phyloP scores from a whole-genome alignment of 1,140 invertebrate species.

The Drosophila orosa region DNA sequence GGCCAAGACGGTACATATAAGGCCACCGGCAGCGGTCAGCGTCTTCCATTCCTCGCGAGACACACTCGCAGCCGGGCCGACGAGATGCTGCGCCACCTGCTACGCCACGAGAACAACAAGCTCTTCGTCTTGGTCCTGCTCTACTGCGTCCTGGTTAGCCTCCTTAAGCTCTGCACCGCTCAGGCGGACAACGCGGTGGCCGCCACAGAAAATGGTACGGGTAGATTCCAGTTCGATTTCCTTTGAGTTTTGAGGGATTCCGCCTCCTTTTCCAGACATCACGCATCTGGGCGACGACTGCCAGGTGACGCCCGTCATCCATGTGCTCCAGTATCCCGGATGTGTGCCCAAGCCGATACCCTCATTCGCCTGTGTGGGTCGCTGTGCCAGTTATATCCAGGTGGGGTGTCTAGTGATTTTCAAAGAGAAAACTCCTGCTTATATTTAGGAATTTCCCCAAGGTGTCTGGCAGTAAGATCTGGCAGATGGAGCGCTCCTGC shows the following conservation, averaged over 20 bases:
- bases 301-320: constrained; percentile 95
- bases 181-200: constrained; percentile 59
- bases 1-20: constrained; percentile 55
- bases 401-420: constrained; percentile 84
- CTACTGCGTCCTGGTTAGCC: constrained; percentile 68
- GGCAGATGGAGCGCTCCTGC: constrained; percentile 97
- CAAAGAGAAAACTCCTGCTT: fast-evolving
- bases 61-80: constrained; percentile 39
- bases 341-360: constrained; percentile 97
- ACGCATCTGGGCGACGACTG: constrained; percentile 90
- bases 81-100: constrained; percentile 66
- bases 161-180: constrained; percentile 69
- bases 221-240: neutral
- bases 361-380: constrained; percentile 95
- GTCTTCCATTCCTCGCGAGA: constrained; percentile 58
- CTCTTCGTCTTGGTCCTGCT: constrained; percentile 65
- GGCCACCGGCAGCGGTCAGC: constrained; percentile 8
- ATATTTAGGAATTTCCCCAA: constrained; percentile 72
- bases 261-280: constrained; percentile 57
- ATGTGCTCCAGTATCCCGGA: constrained; percentile 95
- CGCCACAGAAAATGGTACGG: constrained; percentile 65
- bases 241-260: neutral
- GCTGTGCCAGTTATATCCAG: constrained; percentile 96
- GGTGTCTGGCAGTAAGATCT: constrained; percentile 98
- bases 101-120: constrained; percentile 65